phyloP scores from a whole-genome alignment of 2,797 vertebrate species.

The Cryptoblepharus egeriae region DNA sequence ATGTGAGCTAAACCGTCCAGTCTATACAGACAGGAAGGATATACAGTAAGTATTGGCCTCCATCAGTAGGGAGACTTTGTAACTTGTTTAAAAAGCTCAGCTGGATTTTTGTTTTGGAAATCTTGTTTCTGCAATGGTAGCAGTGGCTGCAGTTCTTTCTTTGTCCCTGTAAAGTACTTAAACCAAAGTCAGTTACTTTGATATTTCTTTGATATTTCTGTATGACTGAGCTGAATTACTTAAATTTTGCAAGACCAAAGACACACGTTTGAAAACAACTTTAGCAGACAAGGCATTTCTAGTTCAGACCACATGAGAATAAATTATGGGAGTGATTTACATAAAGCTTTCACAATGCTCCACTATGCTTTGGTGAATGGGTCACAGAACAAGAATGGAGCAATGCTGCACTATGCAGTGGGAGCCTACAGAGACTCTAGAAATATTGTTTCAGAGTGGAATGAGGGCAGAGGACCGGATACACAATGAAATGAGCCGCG shows the following conservation, averaged over 20 bases:
- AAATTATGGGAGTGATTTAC: conserved; percentile 9
- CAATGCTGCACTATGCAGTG: background rate
- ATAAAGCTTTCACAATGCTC: background rate
- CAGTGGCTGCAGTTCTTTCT: no score
- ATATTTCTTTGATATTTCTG: conserved; percentile 53
- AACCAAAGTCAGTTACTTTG: background rate
- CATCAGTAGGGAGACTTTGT: no score
- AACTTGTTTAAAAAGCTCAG: no score
- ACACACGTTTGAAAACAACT: conserved; percentile 10
- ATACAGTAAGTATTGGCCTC: no score
- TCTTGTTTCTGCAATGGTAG: background rate
- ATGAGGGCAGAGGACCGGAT: background rate
- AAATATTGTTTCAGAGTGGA: fast-evolving
- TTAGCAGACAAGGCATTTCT: conserved; percentile 48
- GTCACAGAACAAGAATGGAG: background rate
- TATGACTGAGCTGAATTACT: conserved; percentile 34
- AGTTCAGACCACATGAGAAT: conserved; percentile 18
- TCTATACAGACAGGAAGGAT: no score
- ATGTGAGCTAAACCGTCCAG: no score
- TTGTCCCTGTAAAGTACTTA: no score
- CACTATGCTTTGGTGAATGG: background rate
- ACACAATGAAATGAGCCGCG: background rate
- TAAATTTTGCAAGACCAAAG: conserved; percentile 26
- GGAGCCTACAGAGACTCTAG: background rate
- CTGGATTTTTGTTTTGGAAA: no score